Evolutionary conservation across 2,888 invertebrate genomes (phyloP), one percentile per base, ranked within the genome.

Genomic region (Pseudolycoriella hygida): DNA sequence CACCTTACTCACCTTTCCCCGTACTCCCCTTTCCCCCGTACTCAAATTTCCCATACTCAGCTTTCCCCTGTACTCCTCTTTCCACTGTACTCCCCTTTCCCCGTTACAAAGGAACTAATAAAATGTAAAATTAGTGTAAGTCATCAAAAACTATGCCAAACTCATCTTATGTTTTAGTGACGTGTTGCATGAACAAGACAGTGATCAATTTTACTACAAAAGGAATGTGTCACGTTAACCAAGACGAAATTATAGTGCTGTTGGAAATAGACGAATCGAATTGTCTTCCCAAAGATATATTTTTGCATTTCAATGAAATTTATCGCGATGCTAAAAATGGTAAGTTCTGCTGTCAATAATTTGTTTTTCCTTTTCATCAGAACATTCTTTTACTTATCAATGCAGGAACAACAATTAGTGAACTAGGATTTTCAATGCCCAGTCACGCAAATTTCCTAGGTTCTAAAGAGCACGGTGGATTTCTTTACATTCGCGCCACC

Each of bases 161-260:
- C n/a, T n/a, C n/a, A n/a, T n/a, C n/a, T n/a, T n/a, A n/a, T n/a
- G n/a, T 34, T 68, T 30, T 57, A 82, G 83, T 85, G 68, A 77
- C 76, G 55, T 85, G 85, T 57, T 82, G 81, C 58, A 73, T 81
- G 50, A 77, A 79, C 55, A 74, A 74, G 53, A 69, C 69, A 49
- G 78, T 78, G 48, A 84, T 87, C 74, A 82, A 81, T 59, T 78
- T 86, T 54, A 75, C 80, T 17, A 81, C 84, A 0, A 70, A 73
- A 52, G 88, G 88, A 12, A 67, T 88, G 60, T 76, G 77, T 48
- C 76, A 77, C 47, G 84, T 85, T 15, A 85, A 84, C 2, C 87
- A 86, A 58, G 86, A 87, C 57, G 88, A 88, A 65, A 67, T 89
- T 17, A 73, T 86, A 40, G 72, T 85, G 46, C 59, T 87, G 34